These are phyloP conservation scores for Drosophila kanapiae DNA, from an alignment of 1,140 invertebrate genomes.

Conservation along the genomic window DNA sequence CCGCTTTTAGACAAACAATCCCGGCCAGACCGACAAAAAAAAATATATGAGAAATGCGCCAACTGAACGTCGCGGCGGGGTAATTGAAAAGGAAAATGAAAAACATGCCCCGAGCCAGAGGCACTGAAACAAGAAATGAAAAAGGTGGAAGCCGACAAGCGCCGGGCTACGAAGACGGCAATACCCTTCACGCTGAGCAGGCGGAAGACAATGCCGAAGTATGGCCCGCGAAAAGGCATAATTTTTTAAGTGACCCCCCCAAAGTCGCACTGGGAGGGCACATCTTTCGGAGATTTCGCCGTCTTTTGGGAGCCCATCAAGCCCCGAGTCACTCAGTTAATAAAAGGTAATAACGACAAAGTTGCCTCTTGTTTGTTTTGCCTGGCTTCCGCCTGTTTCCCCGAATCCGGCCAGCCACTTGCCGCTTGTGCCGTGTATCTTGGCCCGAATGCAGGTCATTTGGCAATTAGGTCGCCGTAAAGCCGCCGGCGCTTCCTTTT, in stretches of 20 bases:
- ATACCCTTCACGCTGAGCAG: slow-evolving; percentile 15
- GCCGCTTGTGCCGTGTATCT: slow-evolving; percentile 43
- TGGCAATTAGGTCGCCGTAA: slow-evolving; percentile 65
- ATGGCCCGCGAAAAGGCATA: neutral
- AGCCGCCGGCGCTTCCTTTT: slow-evolving; percentile 34
- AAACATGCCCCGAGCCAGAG: slow-evolving; percentile 66
- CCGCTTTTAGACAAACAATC: slow-evolving; percentile 66
- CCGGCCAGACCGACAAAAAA: slow-evolving; percentile 48
- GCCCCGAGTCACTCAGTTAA: slow-evolving; percentile 28
- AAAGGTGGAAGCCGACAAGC: slow-evolving; percentile 32
- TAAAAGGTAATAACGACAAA: slow-evolving; percentile 53
- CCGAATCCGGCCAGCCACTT: slow-evolving; percentile 24
- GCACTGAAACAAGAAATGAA: slow-evolving; percentile 55
- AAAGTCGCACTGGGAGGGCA: neutral
- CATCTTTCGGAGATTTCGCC: neutral
- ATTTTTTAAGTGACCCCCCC: slow-evolving; percentile 18
- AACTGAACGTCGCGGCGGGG: slow-evolving; percentile 66
- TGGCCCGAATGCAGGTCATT: slow-evolving; percentile 67
- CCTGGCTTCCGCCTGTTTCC: slow-evolving; percentile 33
- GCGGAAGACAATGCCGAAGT: slow-evolving; percentile 1
- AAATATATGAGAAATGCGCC: slow-evolving; percentile 72
- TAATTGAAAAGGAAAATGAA: slow-evolving; percentile 83
- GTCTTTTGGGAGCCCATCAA: slow-evolving; percentile 30
- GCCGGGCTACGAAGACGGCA: neutral
- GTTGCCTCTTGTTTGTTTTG: slow-evolving; percentile 56